Evolutionary conservation across 2,113 vertebrate species (phyloP), one percentile per base, ranked within the genome.

Genomic region (Neomonachus schauinslandi): DNA sequence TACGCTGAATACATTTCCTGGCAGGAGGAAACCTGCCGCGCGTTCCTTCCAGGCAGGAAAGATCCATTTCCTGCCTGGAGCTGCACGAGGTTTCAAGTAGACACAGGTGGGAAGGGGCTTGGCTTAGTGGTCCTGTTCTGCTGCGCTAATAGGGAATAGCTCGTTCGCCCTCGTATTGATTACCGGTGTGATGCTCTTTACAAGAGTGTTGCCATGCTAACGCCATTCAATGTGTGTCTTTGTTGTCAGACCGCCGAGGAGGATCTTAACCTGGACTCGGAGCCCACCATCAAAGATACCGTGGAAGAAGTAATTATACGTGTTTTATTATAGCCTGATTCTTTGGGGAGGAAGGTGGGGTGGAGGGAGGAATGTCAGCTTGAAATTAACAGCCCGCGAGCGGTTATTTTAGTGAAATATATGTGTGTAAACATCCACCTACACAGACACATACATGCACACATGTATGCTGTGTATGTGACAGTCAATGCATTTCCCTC

Each of bases 191-290:
- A 36, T 13, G 46, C 51, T 4, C 0, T 6, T 4, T 1, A 3
- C 26, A 10, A 15, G 46, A 7, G 24, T 11, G 0, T 15, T 1
- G 4, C 3, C 2, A 2, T 0, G 8, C 63, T 95, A 28, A 97
- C 59, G 1, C 3, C 15, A 0, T 5, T 15, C 57, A 7, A 5
- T 1, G 0, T 67, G 0, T 95, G 2, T 85, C 51, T 79, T 84
- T 46, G 90, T 98, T 59, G 1, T 22, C 97, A 99, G 99, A 76
- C 98, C 91, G 76, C 97, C 4, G 98, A 97, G 39, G 99, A 99
- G 91, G 98, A 99, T 36, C 36, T 51, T 55, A 59, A 8, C 39
- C n/a, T 26, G 26, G 98, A 99, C 93, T 36, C 96, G 31, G 98
- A 98, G 26, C 96, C 98, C 42, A 5, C 91, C 31, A 0, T 13